Evolutionary conservation across 2,797 vertebrate species (phyloP), one percentile per base, ranked within the genome.

Genomic region (Knipowitschia caucasica): DNA sequence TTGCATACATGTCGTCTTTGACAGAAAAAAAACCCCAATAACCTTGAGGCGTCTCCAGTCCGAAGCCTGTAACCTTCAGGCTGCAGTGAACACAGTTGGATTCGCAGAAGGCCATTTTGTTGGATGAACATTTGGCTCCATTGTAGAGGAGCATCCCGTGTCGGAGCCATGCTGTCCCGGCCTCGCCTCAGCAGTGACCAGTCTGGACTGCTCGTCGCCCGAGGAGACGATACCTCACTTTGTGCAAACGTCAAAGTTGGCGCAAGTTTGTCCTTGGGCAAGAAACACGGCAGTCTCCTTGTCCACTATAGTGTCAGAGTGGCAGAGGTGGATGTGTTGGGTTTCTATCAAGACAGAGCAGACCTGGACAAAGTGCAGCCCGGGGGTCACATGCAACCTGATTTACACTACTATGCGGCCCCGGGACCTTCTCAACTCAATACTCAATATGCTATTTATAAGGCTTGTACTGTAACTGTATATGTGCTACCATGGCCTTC

Each of bases 121-220:
- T 7, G 50, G 40, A 23, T 40, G 17, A 52, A 55, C 59, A 69
- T 61, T 74, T 65, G 71, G 63, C 59, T 4, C 12, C 40, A 43
- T 26, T 27, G 34, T 15, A 18, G 40, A 18, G 59, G 53, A 66
- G 45, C 29, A 10, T 53, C 45, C 51, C 26, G 30, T 3, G 20
- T 55, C 34, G 2, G 6, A 50, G 42, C 15, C 67, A 73, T 57
- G 67, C 73, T 69, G 70, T 71, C 59, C 43, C 47, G 25, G 46
- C 24, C 24, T 27, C 29, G 31, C 15, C 56, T 74, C 70, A 64
- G 64, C 25, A 15, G 34, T 21, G 44, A 71, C 68, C 74, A 70
- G 53, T 47, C 15, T 25, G 47, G 17, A 30, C 10, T 30, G 31
- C 60, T 27, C 54, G 31, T 51, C 18, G 36, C 36, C 21, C 7